Evolutionary conservation across 2,888 invertebrate species (phyloP).

Genomic region (Teinopalpus imperialis): DNA sequence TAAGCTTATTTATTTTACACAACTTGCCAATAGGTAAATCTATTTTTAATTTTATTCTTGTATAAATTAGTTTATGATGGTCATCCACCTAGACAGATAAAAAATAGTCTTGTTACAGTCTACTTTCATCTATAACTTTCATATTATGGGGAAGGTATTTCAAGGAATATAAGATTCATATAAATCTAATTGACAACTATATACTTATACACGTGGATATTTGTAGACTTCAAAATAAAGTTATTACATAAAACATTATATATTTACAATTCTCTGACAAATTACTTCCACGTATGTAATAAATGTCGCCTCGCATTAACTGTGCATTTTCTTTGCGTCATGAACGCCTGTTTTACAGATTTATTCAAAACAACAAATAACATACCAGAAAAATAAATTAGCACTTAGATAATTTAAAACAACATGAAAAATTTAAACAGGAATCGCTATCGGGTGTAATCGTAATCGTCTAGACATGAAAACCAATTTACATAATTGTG

Average conservation of each 20-base stretch:
- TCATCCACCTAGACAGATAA: slow-evolving; percentile 79
- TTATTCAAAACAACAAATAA: slow-evolving; percentile 16
- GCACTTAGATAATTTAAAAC: slow-evolving; percentile 17
- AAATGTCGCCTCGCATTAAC: slow-evolving; percentile 62
- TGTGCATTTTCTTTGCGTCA: slow-evolving; percentile 46
- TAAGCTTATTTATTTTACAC: slow-evolving; percentile 82
- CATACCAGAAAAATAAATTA: slow-evolving; percentile 26
- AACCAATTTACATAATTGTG: too few relatives aligned
- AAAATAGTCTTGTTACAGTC: slow-evolving; percentile 77
- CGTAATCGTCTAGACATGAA: too few relatives aligned
- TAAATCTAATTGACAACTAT: slow-evolving; percentile 77
- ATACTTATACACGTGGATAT: slow-evolving; percentile 73
- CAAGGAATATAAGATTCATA: slow-evolving; percentile 76
- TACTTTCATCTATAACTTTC: slow-evolving; percentile 72
- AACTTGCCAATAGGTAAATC: slow-evolving; percentile 78
- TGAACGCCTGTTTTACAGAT: slow-evolving; percentile 29
- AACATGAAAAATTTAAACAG: slow-evolving; percentile 18
- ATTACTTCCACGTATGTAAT: slow-evolving; percentile 67
- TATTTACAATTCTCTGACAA: slow-evolving; percentile 79
- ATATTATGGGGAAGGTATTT: slow-evolving; percentile 63
- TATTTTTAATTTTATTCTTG: slow-evolving; percentile 73
- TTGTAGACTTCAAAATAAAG: slow-evolving; percentile 70
- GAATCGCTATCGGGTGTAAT: slow-evolving; percentile 7
- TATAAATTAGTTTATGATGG: slow-evolving; percentile 81
- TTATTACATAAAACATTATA: slow-evolving; percentile 72